These are phyloP conservation scores for Chaunax sp. DNA, from an alignment of 2,797 vertebrate genomes.

Conservation along the genomic window DNA sequence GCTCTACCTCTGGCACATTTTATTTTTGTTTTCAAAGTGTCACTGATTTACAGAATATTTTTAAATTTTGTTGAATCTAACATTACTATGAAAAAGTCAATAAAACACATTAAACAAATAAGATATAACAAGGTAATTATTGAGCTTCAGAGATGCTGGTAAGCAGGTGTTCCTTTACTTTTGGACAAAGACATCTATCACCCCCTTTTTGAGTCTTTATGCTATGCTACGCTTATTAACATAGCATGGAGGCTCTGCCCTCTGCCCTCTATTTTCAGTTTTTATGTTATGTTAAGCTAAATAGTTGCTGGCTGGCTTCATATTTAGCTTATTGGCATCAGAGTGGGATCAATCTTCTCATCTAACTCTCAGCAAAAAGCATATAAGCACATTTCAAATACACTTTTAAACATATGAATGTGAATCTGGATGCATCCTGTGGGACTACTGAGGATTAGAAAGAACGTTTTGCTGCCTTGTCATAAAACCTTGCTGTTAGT, in stretches of 20 bases:
- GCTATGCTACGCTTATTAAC: too few relatives aligned
- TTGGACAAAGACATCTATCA: neutral
- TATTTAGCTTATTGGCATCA: neutral
- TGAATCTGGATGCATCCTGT: neutral
- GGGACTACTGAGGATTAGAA: neutral
- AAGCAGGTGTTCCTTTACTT: neutral
- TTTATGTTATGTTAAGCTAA: too few relatives aligned
- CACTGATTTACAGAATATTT: neutral
- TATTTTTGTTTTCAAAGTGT: too few relatives aligned
- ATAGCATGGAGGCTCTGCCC: too few relatives aligned
- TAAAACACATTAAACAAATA: too few relatives aligned
- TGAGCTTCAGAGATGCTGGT: neutral
- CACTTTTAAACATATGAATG: neutral
- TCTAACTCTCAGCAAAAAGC: neutral
- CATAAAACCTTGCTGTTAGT: slow-evolving; percentile 2
- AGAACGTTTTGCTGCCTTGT: neutral
- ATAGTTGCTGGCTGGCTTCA: neutral
- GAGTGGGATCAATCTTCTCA: neutral
- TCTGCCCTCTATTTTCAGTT: too few relatives aligned
- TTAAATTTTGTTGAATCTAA: too few relatives aligned
- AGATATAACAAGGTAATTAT: neutral
- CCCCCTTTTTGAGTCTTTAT: too few relatives aligned
- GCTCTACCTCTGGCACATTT: too few relatives aligned
- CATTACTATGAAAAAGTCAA: too few relatives aligned
- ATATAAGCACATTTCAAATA: neutral